These are phyloP conservation scores for Myotis planiceps DNA, from an alignment of 2,797 vertebrate genomes.

Conservation along the genomic window DNA sequence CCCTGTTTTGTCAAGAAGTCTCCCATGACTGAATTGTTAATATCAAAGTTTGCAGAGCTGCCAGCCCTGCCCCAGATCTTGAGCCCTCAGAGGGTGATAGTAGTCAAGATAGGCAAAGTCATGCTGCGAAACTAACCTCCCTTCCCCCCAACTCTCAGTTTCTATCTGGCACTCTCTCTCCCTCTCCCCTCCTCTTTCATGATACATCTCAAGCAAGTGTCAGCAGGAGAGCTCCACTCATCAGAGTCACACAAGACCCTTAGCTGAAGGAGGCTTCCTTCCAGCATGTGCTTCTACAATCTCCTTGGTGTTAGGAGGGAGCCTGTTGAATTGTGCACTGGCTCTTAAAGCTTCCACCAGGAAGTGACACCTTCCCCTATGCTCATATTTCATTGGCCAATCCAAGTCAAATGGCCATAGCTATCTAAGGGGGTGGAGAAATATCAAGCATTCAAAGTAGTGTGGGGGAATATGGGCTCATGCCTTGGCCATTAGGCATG, in stretches of 20 bases:
- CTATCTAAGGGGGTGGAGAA: neutral
- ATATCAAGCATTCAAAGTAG: neutral
- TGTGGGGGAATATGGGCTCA: neutral
- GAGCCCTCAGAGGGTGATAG: neutral
- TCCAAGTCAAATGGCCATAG: neutral
- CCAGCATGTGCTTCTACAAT: neutral
- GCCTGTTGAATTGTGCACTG: neutral
- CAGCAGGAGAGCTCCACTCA: neutral
- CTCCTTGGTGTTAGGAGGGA: neutral
- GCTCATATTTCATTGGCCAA: neutral
- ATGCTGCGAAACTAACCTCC: neutral
- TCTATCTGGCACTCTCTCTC: neutral
- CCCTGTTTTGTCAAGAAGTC: conserved; percentile 21
- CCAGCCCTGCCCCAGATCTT: neutral
- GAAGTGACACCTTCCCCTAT: neutral
- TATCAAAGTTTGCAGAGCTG: neutral
- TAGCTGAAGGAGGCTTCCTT: neutral
- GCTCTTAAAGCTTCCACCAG: neutral
- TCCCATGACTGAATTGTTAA: neutral
- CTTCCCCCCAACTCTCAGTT: neutral
- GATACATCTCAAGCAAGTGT: neutral
- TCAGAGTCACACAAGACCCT: neutral
- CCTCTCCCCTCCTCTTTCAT: neutral
- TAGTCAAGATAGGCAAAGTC: neutral
- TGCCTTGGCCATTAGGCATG: neutral